Percentiles rank a stretch among this genome's conserved stretches.
These are phyloP conservation scores for Anser brachyrhynchus DNA, from an alignment of 2,113 vertebrate genomes.

Conservation along the genomic window DNA sequence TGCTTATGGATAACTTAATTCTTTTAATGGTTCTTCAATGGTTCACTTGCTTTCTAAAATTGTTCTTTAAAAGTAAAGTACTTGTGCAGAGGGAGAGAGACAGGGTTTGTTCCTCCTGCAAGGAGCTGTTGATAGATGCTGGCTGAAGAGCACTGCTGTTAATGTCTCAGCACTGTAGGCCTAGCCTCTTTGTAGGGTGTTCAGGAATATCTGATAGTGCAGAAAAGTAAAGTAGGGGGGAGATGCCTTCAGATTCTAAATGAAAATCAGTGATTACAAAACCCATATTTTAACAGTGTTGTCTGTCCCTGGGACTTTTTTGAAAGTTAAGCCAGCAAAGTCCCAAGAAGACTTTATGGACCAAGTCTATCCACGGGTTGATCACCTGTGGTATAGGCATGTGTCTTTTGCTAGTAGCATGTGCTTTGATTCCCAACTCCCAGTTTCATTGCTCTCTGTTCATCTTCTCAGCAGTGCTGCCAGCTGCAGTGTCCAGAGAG, in stretches of 20 bases:
- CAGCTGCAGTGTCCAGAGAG: neutral
- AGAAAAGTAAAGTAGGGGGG: neutral
- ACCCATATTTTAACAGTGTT: fast-evolving
- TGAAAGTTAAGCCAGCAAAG: neutral
- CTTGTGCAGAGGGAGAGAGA: conserved; percentile 1
- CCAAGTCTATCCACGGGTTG: fast-evolving
- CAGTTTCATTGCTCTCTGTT: fast-evolving
- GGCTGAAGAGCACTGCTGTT: neutral
- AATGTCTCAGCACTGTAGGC: conserved; percentile 39
- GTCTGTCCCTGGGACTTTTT: neutral
- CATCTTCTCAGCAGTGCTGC: neutral
- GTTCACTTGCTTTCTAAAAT: conserved; percentile 43
- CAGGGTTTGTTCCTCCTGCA: neutral
- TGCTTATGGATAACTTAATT: conserved; percentile 52
- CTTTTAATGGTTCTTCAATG: conserved; percentile 14
- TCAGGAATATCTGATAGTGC: conserved; percentile 18
- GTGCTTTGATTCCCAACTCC: neutral
- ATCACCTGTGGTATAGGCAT: neutral
- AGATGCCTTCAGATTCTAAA: conserved; percentile 26
- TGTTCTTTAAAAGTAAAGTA: conserved; percentile 13
- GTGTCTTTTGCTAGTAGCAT: fast-evolving
- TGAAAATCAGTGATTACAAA: conserved; percentile 4
- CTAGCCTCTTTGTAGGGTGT: conserved; percentile 1
- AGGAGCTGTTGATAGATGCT: conserved; percentile 15
- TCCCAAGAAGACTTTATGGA: neutral